These are phyloP conservation scores for Esox masquinongy DNA, from an alignment of 2,797 vertebrate genomes.

Conservation along the genomic window DNA sequence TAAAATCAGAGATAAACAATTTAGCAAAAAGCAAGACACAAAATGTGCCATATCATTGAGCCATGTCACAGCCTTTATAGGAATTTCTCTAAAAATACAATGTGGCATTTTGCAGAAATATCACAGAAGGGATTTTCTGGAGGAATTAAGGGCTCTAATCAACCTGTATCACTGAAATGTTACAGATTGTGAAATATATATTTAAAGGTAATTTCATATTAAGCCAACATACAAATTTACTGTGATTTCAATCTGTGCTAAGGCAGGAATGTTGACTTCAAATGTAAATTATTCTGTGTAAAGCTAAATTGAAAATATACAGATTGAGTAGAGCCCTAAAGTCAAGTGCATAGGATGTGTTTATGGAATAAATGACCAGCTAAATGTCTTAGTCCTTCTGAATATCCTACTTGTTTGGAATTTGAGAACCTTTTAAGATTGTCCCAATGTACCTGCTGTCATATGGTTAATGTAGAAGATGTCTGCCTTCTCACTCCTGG, in stretches of 20 bases:
- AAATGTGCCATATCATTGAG: not conserved
- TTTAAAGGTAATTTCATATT: too few relatives aligned
- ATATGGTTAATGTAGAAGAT: constrained; percentile 27
- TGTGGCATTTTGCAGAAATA: not conserved
- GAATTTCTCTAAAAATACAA: not conserved
- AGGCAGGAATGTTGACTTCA: too few relatives aligned
- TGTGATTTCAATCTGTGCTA: too few relatives aligned
- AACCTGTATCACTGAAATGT: too few relatives aligned
- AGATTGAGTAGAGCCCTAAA: not conserved
- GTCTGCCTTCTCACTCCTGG: constrained; percentile 8
- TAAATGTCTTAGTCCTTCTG: constrained; percentile 10
- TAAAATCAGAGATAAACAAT: not conserved
- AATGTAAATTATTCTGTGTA: too few relatives aligned
- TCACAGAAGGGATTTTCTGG: constrained; percentile 16
- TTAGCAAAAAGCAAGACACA: not conserved
- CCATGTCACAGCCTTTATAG: too few relatives aligned
- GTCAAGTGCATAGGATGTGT: constrained; percentile 55
- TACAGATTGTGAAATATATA: too few relatives aligned
- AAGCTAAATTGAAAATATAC: too few relatives aligned
- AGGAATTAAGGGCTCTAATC: constrained; percentile 1
- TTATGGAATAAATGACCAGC: constrained; percentile 31
- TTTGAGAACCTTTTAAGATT: constrained; percentile 54
- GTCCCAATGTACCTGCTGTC: constrained; percentile 42
- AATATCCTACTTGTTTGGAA: constrained; percentile 26
- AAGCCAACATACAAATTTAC: too few relatives aligned